Conservation (phyloP, 2,113 vertebrate species). For the Pomatostomus ruficeps region DNA sequence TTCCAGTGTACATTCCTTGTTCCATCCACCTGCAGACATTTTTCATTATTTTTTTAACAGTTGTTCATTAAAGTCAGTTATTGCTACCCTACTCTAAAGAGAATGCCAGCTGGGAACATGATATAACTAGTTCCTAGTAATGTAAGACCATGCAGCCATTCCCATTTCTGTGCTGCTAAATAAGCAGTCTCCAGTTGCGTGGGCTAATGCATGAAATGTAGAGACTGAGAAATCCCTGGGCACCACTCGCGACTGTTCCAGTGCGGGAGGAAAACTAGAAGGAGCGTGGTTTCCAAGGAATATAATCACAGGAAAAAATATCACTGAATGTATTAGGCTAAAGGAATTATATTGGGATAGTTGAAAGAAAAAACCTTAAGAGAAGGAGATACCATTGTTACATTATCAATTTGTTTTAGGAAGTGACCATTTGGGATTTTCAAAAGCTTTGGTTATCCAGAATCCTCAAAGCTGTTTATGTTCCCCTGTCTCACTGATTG, state of each 20-base stretch:
- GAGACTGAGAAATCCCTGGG: neutral
- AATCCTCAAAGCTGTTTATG: neutral
- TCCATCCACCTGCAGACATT: conserved; percentile 44
- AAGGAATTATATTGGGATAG: neutral
- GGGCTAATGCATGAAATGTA: neutral
- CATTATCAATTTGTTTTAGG: neutral
- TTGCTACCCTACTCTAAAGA: conserved; percentile 17
- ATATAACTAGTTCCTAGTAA: neutral
- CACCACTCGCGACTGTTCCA: neutral
- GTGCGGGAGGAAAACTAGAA: neutral
- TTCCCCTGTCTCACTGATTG: neutral
- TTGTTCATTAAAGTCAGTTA: conserved; percentile 39
- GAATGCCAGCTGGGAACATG: conserved; percentile 38
- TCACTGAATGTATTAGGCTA: neutral
- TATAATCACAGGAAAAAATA: neutral
- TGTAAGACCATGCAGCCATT: conserved; percentile 6
- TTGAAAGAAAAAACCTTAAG: neutral
- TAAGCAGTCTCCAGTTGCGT: neutral
- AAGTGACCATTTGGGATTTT: neutral
- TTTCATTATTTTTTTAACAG: conserved; percentile 50
- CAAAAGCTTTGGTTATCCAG: neutral
- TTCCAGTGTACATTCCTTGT: conserved; percentile 1
- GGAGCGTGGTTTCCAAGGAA: neutral
- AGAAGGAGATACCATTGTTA: neutral
- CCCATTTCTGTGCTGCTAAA: conserved; percentile 1